Evolutionary conservation across 2,113 vertebrate genomes (phyloP).

Genomic region (Indri indri): DNA sequence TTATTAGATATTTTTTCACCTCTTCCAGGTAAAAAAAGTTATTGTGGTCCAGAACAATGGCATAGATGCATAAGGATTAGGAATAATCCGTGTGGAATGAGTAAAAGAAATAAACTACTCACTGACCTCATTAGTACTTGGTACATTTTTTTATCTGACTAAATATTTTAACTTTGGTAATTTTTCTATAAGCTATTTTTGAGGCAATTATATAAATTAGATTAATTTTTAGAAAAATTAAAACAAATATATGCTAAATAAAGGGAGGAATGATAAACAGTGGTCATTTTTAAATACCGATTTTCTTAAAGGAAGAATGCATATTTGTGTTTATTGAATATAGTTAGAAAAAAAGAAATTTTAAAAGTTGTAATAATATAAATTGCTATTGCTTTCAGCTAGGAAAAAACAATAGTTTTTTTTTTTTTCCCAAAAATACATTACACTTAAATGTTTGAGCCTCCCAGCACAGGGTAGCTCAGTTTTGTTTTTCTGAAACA

Average conservation of each 20-base stretch:
- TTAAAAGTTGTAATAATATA: neutral
- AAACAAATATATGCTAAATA: constrained; percentile 19
- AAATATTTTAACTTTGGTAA: constrained; percentile 38
- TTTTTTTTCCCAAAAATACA: constrained; percentile 24
- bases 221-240: constrained; percentile 21
- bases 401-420: neutral
- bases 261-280: neutral
- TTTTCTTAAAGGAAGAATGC: constrained; percentile 24
- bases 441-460: constrained; percentile 9
- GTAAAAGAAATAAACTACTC: constrained; percentile 29
- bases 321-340: neutral
- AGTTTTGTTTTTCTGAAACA: constrained; percentile 46
- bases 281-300: neutral
- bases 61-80: constrained; percentile 8
- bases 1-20: constrained; percentile 9
- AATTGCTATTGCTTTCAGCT: neutral
- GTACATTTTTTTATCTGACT: neutral
- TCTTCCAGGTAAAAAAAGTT: neutral
- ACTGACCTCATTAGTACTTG: neutral
- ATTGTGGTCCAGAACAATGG: neutral
- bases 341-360: neutral
- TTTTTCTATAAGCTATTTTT: constrained; percentile 9
- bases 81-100: constrained; percentile 36
- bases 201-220: neutral
- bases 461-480: constrained; percentile 7